Evolutionary conservation across 2,888 invertebrate genomes (phyloP), one percentile per base, ranked within the genome.

Genomic region (Dasypolia templi): DNA sequence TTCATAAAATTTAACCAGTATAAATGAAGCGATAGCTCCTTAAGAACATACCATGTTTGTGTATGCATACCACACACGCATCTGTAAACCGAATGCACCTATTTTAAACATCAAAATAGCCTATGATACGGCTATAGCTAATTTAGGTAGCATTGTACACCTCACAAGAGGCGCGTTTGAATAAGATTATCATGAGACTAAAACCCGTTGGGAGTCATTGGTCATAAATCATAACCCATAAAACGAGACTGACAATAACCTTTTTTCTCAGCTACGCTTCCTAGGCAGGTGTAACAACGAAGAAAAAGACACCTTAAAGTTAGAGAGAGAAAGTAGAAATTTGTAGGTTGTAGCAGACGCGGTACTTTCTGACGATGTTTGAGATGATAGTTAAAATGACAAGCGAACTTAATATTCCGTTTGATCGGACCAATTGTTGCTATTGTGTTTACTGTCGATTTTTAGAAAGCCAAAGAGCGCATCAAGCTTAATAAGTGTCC

Each of bases 191-290:
- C 95, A 94, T 88, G 92, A 91, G 90, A 90, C 91, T 90, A 93
- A 92, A 95, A 93, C 95, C 96, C 95, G 95, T 96, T 95, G 96
- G 96, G 95, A 96, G 95, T 95, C 96, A 95, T 93, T 92, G 94
- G 92, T 96, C 96, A 96, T 96, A 96, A 96, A 96, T 96, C 96
- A 96, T 96, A 95, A 93, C 94, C 94, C 95, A 95, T 96, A 96
- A 96, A 95, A 95, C 91, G 93, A 93, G 91, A 91, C 95, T 95
- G 95, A 96, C 96, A 95, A 95, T 95, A 93, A 93, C 93, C 93
- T 94, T 92, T 93, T 93, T 93, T 94, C 93, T 91, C 91, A 91
- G 89, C 89, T 90, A 89, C 88, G 92, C 92, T 95, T 95, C 95
- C 94, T 95, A 94, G 91, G 90, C 81, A 79, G 84, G 79, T 42